These are phyloP conservation scores for Petrocephalus zakoni DNA, from an alignment of 2,113 vertebrate genomes.

Conservation along the genomic window DNA sequence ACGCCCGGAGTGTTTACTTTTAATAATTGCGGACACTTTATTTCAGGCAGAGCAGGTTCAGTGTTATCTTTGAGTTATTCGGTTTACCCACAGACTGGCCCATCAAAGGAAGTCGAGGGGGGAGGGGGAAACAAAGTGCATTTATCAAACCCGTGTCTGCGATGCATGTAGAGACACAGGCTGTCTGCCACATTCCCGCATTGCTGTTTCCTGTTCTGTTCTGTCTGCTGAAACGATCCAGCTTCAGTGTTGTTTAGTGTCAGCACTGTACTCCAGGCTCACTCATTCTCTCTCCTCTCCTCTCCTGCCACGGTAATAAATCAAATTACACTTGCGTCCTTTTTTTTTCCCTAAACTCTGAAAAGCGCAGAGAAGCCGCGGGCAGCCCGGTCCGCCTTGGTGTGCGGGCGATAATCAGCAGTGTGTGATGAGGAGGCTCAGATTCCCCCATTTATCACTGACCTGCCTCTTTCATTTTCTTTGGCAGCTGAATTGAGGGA, in stretches of 20 bases:
- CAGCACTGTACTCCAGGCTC: conserved; percentile 33
- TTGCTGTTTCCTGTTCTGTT: conserved; percentile 34
- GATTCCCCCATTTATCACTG: not conserved
- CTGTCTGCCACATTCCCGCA: conserved; percentile 45
- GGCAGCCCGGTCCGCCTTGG: not conserved
- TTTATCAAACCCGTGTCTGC: conserved; percentile 46
- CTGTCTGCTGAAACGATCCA: conserved; percentile 41
- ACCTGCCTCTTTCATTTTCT: not conserved
- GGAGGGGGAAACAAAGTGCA: conserved; percentile 44
- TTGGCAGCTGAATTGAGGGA: not conserved
- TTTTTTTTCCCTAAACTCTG: not conserved
- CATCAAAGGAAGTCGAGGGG: conserved; percentile 22
- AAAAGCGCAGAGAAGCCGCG: not conserved
- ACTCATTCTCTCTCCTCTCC: not conserved
- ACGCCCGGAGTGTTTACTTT: not conserved
- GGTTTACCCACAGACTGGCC: conserved; percentile 44
- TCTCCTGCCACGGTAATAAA: not conserved
- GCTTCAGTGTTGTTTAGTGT: conserved; percentile 40
- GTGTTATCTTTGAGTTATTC: not conserved
- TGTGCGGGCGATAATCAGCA: not conserved
- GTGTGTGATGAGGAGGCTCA: not conserved
- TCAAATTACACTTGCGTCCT: not conserved
- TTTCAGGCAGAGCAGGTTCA: not conserved
- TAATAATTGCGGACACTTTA: not conserved
- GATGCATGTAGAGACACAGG: conserved; percentile 47